Evolutionary conservation across 2,797 vertebrate species (phyloP).

Genomic region (Lagorchestes hirsutus): DNA sequence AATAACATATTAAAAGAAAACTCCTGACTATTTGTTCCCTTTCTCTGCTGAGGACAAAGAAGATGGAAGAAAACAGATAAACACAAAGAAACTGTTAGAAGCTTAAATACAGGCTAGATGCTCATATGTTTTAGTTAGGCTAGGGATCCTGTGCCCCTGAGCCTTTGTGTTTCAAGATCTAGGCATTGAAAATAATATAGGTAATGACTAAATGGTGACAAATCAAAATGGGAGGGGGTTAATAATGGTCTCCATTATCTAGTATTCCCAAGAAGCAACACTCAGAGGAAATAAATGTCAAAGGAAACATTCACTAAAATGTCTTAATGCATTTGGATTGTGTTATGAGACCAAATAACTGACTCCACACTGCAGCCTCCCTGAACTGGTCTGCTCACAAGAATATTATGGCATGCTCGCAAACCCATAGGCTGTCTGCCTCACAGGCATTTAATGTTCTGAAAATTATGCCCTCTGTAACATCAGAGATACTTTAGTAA

Average conservation of each 20-base stretch:
- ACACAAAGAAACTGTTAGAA: neutral
- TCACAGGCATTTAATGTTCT: neutral
- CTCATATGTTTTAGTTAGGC: neutral
- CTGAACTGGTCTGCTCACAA: neutral
- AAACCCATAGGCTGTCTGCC: neutral
- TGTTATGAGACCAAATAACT: neutral
- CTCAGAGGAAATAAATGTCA: neutral
- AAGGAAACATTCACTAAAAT: conserved; percentile 7
- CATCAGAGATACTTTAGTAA: neutral
- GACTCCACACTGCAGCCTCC: neutral
- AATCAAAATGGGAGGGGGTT: neutral
- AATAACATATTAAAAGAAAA: neutral
- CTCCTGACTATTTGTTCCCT: neutral
- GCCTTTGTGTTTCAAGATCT: neutral
- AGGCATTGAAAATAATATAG: neutral
- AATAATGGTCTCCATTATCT: neutral
- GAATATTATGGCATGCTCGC: neutral
- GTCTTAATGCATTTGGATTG: neutral
- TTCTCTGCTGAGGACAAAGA: neutral
- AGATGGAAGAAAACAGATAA: neutral
- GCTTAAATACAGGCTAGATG: neutral
- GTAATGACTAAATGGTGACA: neutral
- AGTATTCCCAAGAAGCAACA: neutral
- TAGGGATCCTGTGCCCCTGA: neutral
- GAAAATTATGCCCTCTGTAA: neutral